Conservation (phyloP, 2,888 invertebrate species). For the Chironomus tentans region DNA sequence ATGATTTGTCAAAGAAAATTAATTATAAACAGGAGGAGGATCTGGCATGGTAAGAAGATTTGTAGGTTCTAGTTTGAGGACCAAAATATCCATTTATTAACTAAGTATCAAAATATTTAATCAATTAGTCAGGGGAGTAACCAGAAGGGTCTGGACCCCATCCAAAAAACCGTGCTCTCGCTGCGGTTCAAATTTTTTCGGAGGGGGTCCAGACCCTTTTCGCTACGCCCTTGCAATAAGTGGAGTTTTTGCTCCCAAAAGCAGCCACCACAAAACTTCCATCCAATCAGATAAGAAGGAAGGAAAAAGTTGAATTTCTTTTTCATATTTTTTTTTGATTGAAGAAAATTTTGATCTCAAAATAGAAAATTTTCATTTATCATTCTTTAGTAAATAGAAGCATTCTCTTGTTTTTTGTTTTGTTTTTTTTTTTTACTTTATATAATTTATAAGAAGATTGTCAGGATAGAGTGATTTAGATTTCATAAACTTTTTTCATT, state of each 20-base stretch:
- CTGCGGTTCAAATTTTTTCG: no score
- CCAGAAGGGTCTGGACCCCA: no score
- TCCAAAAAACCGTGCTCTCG: no score
- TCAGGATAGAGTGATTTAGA: conserved; percentile 8
- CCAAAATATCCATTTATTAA: neutral
- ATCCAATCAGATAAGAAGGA: neutral
- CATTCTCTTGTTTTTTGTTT: no score
- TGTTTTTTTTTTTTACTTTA: neutral
- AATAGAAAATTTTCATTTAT: neutral
- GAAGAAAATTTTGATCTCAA: neutral
- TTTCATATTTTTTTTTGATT: neutral
- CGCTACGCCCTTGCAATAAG: no score
- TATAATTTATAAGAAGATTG: conserved; percentile 3
- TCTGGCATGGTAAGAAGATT: neutral
- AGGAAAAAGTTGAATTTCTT: neutral
- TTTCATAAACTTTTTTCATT: neutral
- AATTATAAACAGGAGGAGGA: neutral
- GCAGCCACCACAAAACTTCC: no score
- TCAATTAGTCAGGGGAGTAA: no score
- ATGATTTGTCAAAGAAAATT: neutral
- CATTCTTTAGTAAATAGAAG: no score
- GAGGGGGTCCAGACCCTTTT: no score
- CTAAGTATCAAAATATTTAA: no score
- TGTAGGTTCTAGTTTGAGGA: no score
- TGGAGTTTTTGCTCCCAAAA: no score